A percentile compares a stretch with the other conserved stretches of the same genome.
Evolutionary conservation across 2,797 vertebrate genomes (phyloP).

Genomic region (Eptatretus atami): DNA sequence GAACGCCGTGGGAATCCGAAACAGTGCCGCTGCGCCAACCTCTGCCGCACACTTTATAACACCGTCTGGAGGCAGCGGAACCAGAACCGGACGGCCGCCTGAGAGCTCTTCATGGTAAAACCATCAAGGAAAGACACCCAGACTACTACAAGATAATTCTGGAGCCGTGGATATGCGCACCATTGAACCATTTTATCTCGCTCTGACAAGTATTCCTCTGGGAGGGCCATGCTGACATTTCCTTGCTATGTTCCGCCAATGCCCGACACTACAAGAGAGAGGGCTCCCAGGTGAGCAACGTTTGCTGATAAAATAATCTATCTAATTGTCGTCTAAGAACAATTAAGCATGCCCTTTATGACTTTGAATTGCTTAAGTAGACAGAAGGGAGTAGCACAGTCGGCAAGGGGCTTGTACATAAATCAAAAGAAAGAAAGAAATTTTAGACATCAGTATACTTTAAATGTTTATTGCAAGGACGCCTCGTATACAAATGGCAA

Average conservation of each 20-base stretch:
- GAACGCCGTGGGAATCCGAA: conserved; percentile 1
- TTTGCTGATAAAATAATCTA: neutral
- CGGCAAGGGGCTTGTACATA: too few relatives aligned
- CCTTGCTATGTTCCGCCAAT: conserved; percentile 88
- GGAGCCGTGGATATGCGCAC: conserved; percentile 92
- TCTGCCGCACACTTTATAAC: conserved; percentile 60
- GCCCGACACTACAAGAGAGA: conserved; percentile 97
- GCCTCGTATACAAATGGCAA: too few relatives aligned
- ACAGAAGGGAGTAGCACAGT: too few relatives aligned
- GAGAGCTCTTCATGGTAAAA: conserved; percentile 87
- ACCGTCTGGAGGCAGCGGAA: conserved; percentile 53
- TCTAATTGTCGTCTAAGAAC: too few relatives aligned
- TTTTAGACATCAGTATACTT: too few relatives aligned
- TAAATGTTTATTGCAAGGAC: too few relatives aligned
- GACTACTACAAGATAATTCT: conserved; percentile 96
- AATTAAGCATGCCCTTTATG: too few relatives aligned
- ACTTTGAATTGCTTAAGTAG: too few relatives aligned
- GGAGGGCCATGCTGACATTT: conserved; percentile 56
- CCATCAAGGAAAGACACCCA: conserved; percentile 91
- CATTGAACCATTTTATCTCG: conserved; percentile 85
- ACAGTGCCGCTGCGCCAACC: conserved; percentile 39
- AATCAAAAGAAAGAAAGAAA: too few relatives aligned
- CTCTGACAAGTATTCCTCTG: conserved; percentile 48
- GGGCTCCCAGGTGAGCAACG: conserved; percentile 41
- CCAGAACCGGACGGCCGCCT: conserved; percentile 37